Evolutionary conservation across 1,140 invertebrate genomes (phyloP).

Genomic region (Vanessa atalanta): DNA sequence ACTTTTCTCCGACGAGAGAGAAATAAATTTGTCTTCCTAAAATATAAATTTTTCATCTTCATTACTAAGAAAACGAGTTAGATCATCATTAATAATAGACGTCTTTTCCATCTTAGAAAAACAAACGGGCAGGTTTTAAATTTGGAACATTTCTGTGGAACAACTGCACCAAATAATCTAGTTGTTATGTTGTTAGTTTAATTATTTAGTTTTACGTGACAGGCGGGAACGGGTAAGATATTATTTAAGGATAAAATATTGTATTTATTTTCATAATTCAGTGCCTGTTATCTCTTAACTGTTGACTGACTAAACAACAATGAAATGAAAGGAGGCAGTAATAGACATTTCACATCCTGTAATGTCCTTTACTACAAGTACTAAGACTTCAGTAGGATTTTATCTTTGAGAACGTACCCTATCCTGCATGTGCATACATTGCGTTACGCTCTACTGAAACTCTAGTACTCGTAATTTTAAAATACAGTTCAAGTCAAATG

Average conservation of each 20-base stretch:
- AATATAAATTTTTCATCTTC: slow-evolving; percentile 34
- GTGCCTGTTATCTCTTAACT: not conserved
- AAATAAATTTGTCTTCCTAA: slow-evolving; percentile 45
- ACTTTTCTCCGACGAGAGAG: slow-evolving; percentile 44
- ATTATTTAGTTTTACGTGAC: too few relatives aligned
- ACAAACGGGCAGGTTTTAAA: not conserved
- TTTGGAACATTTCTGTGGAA: not conserved
- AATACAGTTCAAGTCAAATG: slow-evolving; percentile 35
- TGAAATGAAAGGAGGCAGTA: slow-evolving; percentile 6
- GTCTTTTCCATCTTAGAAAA: not conserved
- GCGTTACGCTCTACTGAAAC: slow-evolving; percentile 55
- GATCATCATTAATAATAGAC: slow-evolving; percentile 8
- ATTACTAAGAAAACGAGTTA: slow-evolving; percentile 15
- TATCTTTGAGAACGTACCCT: slow-evolving; percentile 44
- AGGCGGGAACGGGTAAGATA: too few relatives aligned
- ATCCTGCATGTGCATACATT: slow-evolving; percentile 53
- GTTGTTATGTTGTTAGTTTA: too few relatives aligned
- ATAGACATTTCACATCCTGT: slow-evolving; percentile 10
- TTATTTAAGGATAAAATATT: too few relatives aligned
- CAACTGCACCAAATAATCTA: too few relatives aligned
- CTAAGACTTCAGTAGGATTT: slow-evolving; percentile 37
- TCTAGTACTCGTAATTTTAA: slow-evolving; percentile 54
- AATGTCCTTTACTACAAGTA: slow-evolving; percentile 27
- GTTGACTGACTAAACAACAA: not conserved
- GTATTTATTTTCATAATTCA: too few relatives aligned